Evolutionary conservation across 2,113 vertebrate genomes (phyloP).

Genomic region (Poecile atricapillus): DNA sequence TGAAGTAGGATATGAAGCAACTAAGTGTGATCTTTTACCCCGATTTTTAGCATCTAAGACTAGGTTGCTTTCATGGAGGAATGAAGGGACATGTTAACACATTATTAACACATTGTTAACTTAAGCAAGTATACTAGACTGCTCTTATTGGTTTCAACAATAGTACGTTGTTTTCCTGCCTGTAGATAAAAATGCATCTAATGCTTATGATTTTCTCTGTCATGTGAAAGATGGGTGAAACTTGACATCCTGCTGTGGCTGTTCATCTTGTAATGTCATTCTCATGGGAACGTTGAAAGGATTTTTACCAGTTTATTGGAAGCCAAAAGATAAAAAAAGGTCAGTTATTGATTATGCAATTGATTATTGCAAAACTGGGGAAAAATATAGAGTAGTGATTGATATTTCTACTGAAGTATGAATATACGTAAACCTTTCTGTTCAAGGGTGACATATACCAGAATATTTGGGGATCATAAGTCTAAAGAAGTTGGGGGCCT

Average conservation of each 20-base stretch:
- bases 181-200: not conserved
- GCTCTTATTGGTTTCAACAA: not conserved
- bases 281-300: not conserved
- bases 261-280: not conserved
- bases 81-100: not conserved
- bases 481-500: not conserved
- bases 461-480: rapidly evolving
- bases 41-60: not conserved
- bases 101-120: too few species aligned
- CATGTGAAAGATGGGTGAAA: not conserved
- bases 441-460: not conserved
- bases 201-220: not conserved
- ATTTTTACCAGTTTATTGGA: not conserved
- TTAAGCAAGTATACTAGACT: not conserved
- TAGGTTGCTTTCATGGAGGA: not conserved
- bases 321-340: not conserved
- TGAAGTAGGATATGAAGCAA: not conserved
- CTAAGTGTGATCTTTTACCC: not conserved
- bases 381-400: not conserved
- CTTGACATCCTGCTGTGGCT: not conserved
- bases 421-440: not conserved
- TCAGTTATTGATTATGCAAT: not conserved
- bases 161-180: not conserved
- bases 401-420: not conserved
- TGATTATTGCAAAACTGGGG: not conserved